Evolutionary conservation across 2,888 invertebrate species (phyloP), one percentile per base, ranked within the genome.

Genomic region (Pyrrhia umbra): DNA sequence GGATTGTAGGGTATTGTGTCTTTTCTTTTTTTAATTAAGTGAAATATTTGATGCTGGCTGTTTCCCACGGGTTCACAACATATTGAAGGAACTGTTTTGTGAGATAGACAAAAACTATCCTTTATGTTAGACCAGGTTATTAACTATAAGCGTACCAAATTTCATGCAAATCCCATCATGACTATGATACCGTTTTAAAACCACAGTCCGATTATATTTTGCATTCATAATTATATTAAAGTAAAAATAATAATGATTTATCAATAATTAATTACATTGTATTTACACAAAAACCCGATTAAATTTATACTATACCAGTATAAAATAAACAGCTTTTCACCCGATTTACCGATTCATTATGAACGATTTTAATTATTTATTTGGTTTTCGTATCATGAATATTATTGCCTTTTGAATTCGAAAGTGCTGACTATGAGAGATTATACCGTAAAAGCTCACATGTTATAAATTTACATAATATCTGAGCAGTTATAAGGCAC

Each of bases 351-450:
- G 9, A 16, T 46, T 39, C 21, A 21, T 23, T 47, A 45, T 27
- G 2, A 46, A 21, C 18, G 20, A 9, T 15, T 18, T 18, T 16
- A 18, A 18, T 23, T 18, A 15, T 3, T 34, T 34, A 52, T 23
- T 23, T 23, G 20, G 52, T 42, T n/a, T 58, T 21, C 13, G 21
- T n/a, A 27, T 6, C 15, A 39, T 21, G n/a, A 55, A 16, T 57
- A 58, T n/a, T n/a, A n/a, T 10, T 57, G 37, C 2, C 16, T 34
- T 59, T 15, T 57, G 23, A 30, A 34, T 43, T 23, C 25, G 15
- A n/a, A 57, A 57, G 20, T 20, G 15, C 9, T 49, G 20, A 25
- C 13, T 27, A 15, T 13, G 4, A 13, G 30, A 13, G 13, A 2
- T 5, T 3, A 13, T 13, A 10, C 30, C 5, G 30, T 30, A 30